phyloP scores from a whole-genome alignment of 2,888 invertebrate species.

The Lathronympha strigana region DNA sequence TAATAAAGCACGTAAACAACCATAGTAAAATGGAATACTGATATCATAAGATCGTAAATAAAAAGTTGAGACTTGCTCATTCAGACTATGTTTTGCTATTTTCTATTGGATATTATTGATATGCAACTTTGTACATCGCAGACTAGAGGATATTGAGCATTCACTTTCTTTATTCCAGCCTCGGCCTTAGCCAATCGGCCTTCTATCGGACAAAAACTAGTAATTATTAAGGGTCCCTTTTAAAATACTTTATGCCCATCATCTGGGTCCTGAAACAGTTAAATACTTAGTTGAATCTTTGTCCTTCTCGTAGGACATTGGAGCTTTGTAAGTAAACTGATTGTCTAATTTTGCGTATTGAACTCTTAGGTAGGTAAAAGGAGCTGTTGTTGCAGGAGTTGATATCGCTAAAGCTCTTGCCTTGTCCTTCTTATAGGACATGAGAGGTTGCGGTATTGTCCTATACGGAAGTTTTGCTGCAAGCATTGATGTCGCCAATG shows the following conservation, averaged over 20 bases:
- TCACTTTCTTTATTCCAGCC: slow-evolving; percentile 9
- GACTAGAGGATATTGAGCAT: slow-evolving; percentile 41
- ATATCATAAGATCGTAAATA: slow-evolving; percentile 56
- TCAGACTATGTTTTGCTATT: slow-evolving; percentile 36
- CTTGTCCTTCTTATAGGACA: background rate
- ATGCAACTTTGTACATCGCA: slow-evolving; percentile 45
- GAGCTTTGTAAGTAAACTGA: background rate
- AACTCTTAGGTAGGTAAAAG: too few relatives aligned
- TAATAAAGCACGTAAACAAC: slow-evolving; percentile 32
- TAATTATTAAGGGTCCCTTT: background rate
- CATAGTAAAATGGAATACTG: slow-evolving; percentile 49
- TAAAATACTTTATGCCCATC: background rate
- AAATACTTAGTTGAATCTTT: background rate
- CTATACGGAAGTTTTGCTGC: slow-evolving; percentile 75
- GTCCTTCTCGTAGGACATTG: background rate
- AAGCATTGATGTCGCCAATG: slow-evolving; percentile 89
- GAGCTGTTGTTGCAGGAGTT: background rate
- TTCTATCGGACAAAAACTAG: background rate
- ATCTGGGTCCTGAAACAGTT: background rate
- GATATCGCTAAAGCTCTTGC: background rate
- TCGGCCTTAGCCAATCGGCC: background rate
- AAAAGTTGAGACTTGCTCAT: slow-evolving; percentile 34
- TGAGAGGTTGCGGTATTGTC: slow-evolving; percentile 18
- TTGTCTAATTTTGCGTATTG: slow-evolving; percentile 36
- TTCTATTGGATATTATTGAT: slow-evolving; percentile 41